A percentile compares a stretch with the other conserved stretches of the same genome.
Conservation (phyloP, 2,888 invertebrate genomes). For the Salpingus planirostris region DNA sequence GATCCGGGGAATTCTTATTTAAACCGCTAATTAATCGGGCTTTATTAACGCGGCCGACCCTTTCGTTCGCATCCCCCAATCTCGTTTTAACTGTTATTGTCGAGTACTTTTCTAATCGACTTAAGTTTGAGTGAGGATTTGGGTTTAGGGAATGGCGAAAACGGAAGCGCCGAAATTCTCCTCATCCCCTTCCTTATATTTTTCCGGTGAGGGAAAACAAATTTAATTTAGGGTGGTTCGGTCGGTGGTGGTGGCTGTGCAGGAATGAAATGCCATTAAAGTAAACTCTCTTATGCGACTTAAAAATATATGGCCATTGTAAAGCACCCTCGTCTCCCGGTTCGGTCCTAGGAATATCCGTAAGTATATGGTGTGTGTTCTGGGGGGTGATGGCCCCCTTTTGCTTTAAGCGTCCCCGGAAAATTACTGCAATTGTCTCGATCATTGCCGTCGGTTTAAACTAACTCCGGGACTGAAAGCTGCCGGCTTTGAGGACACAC, state of each 20-base stretch:
- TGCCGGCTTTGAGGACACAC: slow-evolving; percentile 12
- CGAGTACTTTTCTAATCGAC: too few species aligned
- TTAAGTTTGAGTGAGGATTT: too few species aligned
- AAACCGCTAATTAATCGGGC: slow-evolving; percentile 11
- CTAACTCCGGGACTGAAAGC: slow-evolving; percentile 22
- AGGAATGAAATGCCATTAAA: slow-evolving; percentile 37
- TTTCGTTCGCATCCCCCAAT: too few species aligned
- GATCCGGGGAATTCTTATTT: slow-evolving; percentile 19
- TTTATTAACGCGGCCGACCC: slow-evolving; percentile 9
- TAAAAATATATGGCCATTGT: slow-evolving; percentile 36
- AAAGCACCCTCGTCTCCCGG: slow-evolving; percentile 24
- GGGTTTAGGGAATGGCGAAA: background rate
- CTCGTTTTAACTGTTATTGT: too few species aligned
- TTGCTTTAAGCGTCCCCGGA: slow-evolving; percentile 32
- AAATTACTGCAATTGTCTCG: slow-evolving; percentile 42
- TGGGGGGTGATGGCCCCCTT: slow-evolving; percentile 13
- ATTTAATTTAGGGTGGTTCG: slow-evolving; percentile 34
- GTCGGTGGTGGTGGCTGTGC: slow-evolving; percentile 10
- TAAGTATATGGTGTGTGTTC: too few species aligned
- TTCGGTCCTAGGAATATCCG: slow-evolving; percentile 15
- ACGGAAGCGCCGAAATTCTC: background rate
- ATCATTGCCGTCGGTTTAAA: slow-evolving; percentile 38
- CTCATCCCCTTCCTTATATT: too few species aligned
- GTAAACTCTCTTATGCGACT: slow-evolving; percentile 34
- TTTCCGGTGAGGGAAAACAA: too few species aligned